These are phyloP conservation scores for Trichonephila inaurata DNA, from an alignment of 1,140 invertebrate genomes.

Conservation along the genomic window DNA sequence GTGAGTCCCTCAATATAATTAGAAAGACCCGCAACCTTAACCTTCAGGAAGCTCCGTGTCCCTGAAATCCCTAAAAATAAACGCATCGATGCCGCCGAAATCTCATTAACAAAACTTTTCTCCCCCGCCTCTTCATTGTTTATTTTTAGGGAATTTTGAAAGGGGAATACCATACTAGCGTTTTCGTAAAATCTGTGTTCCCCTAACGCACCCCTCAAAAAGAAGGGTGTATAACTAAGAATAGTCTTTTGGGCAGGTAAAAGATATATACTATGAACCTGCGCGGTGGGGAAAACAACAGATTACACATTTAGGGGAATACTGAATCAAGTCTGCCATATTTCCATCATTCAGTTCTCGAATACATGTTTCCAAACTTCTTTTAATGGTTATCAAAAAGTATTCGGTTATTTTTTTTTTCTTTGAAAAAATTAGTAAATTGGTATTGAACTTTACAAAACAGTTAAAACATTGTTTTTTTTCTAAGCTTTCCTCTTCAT, in stretches of 20 bases:
- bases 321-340: neutral
- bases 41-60: slow-evolving; percentile 43
- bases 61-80: slow-evolving; percentile 68
- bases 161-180: neutral
- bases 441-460: too few relatives aligned
- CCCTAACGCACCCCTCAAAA: slow-evolving; percentile 48
- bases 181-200: neutral
- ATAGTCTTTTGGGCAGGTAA: slow-evolving; percentile 65
- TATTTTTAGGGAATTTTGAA: slow-evolving; percentile 66
- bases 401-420: too few relatives aligned
- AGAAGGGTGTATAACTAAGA: slow-evolving; percentile 42
- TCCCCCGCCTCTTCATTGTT: slow-evolving; percentile 61
- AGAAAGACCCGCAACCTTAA: slow-evolving; percentile 60
- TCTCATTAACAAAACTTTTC: slow-evolving; percentile 71
- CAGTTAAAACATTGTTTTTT: too few relatives aligned
- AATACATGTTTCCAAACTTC: too few relatives aligned
- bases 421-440: too few relatives aligned
- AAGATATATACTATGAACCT: neutral
- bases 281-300: neutral
- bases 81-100: slow-evolving; percentile 59
- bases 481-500: too few relatives aligned
- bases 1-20: neutral
- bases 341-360: too few relatives aligned
- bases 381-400: too few relatives aligned
- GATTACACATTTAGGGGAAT: neutral